Percentiles rank a stretch among this genome's conserved stretches.
Evolutionary conservation across 2,797 vertebrate genomes (phyloP).

Genomic region (Enteromius anoplus): DNA sequence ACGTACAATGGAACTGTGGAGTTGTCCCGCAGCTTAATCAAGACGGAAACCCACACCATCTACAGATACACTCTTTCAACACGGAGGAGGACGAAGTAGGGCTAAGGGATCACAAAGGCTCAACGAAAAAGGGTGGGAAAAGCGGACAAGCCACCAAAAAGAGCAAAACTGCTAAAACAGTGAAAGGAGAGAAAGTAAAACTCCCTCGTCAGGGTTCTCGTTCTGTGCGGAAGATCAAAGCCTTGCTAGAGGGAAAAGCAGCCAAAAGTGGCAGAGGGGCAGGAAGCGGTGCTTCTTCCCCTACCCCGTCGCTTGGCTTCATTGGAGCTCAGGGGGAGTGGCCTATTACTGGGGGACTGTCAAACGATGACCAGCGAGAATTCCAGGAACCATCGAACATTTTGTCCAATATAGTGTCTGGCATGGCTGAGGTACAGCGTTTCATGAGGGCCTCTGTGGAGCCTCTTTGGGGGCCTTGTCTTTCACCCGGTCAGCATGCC

Average conservation of each 20-base stretch:
- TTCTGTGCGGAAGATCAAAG: constrained; percentile 92
- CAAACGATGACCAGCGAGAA: constrained; percentile 96
- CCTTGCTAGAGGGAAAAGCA: constrained; percentile 81
- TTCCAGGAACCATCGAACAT: constrained; percentile 99
- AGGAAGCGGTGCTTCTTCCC: constrained; percentile 74
- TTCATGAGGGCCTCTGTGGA: constrained; percentile 99
- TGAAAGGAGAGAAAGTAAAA: constrained; percentile 91
- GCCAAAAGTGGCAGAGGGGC: constrained; percentile 83
- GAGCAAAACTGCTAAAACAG: constrained; percentile 85
- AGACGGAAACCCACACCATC: constrained; percentile 88
- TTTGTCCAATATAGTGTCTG: constrained; percentile 98
- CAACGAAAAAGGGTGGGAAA: constrained; percentile 58
- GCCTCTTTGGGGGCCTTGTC: constrained; percentile 93
- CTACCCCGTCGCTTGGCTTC: constrained; percentile 54
- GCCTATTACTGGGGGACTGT: constrained; percentile 84
- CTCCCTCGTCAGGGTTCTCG: constrained; percentile 89
- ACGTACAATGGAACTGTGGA: constrained; percentile 91
- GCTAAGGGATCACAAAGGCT: constrained; percentile 39
- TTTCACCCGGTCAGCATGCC: constrained; percentile 84
- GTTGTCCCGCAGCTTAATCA: constrained; percentile 62
- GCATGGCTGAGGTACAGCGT: constrained; percentile 98
- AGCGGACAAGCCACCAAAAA: constrained; percentile 87
- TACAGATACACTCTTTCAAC: constrained; percentile 95
- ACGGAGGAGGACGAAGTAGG: constrained; percentile 87
- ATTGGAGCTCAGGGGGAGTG: constrained; percentile 78